Evolutionary conservation across 2,797 vertebrate species (phyloP).

Genomic region (Ispidina lecontei): DNA sequence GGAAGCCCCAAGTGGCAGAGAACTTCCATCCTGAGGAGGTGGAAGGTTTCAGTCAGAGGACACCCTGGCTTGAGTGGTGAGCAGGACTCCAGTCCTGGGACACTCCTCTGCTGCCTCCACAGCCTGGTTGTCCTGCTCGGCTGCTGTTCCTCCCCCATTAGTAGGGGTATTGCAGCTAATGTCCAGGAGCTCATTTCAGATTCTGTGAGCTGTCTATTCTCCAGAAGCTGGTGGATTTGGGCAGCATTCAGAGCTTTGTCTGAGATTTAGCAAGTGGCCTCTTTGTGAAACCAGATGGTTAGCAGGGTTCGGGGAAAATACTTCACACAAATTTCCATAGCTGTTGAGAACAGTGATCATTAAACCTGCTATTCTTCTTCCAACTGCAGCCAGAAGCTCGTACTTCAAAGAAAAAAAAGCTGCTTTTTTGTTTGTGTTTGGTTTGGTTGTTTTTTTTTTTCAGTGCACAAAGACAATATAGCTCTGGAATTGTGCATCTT

Average conservation of each 20-base stretch:
- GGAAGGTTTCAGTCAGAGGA: neutral
- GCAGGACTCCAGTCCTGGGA: neutral
- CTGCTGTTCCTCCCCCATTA: neutral
- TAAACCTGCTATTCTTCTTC: neutral
- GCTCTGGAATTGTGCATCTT: neutral
- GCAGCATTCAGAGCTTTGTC: neutral
- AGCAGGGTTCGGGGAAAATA: neutral
- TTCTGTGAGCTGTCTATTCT: neutral
- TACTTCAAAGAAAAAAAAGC: neutral
- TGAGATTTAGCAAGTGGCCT: neutral
- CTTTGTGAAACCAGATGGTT: neutral
- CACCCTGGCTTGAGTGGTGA: neutral
- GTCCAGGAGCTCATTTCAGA: neutral
- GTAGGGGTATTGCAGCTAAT: neutral
- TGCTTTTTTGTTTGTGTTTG: neutral
- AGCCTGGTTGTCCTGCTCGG: neutral
- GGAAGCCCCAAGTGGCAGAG: neutral
- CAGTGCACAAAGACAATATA: neutral
- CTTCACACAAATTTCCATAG: neutral
- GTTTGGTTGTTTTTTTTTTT: neutral
- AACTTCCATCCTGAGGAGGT: neutral
- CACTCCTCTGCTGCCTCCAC: rapidly evolving
- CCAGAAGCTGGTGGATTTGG: neutral
- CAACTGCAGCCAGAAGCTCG: neutral
- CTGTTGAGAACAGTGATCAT: neutral